Conservation (phyloP, 2,888 invertebrate species). For the Ferrisia virgata region DNA sequence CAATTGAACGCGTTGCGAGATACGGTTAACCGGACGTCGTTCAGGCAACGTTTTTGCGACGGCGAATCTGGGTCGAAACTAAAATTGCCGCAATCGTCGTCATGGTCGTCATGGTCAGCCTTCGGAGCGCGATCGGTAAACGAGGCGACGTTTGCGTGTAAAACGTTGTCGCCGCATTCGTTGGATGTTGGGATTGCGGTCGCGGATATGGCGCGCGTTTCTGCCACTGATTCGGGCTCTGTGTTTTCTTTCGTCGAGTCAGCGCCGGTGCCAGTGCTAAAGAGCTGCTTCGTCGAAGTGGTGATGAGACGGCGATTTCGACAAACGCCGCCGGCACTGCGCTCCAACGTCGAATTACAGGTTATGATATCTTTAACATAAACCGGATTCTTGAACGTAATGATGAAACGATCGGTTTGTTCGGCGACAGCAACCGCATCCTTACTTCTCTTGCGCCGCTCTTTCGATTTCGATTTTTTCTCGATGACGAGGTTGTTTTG, state of each 20-base stretch:
- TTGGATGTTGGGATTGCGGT: background rate
- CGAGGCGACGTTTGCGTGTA: background rate
- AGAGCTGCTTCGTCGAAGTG: background rate
- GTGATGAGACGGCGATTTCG: too few relatives aligned
- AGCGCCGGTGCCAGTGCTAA: too few relatives aligned
- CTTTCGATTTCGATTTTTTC: too few relatives aligned
- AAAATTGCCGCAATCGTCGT: too few relatives aligned
- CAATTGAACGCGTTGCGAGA: background rate
- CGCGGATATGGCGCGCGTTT: background rate
- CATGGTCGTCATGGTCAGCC: background rate
- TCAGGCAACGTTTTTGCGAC: too few relatives aligned
- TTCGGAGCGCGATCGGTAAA: too few relatives aligned
- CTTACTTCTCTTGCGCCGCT: too few relatives aligned
- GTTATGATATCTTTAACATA: slow-evolving; percentile 41
- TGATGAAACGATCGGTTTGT: slow-evolving; percentile 41
- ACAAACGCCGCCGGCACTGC: background rate
- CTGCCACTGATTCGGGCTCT: background rate
- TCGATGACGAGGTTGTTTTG: too few relatives aligned
- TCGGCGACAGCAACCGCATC: too few relatives aligned
- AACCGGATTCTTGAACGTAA: slow-evolving; percentile 35
- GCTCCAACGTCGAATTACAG: slow-evolving; percentile 6
- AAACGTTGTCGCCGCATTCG: background rate
- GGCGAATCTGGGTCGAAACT: too few relatives aligned
- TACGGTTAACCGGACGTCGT: background rate
- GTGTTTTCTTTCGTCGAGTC: background rate